phyloP scores from a whole-genome alignment of 2,888 invertebrate genomes.

The Andricus curvator region DNA sequence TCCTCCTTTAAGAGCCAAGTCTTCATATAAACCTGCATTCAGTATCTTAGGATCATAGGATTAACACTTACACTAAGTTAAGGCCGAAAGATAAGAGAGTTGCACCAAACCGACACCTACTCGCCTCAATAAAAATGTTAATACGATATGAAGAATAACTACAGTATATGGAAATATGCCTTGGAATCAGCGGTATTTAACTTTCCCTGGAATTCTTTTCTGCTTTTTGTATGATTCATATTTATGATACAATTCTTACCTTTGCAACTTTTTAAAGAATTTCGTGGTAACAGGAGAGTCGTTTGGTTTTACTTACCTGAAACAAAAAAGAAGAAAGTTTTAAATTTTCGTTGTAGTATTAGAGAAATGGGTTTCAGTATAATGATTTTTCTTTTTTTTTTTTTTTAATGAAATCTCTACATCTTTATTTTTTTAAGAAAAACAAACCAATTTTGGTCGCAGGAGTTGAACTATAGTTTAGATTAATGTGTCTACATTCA shows the following conservation, averaged over 20 bases:
- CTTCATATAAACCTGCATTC: constrained; percentile 13
- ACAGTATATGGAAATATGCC: neutral
- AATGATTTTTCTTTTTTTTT: too few relatives aligned
- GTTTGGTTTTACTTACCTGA: constrained; percentile 3
- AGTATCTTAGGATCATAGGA: constrained; percentile 28
- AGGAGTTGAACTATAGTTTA: too few relatives aligned
- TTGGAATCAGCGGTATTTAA: neutral
- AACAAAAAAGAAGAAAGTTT: neutral
- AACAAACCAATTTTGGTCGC: too few relatives aligned
- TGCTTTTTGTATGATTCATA: neutral
- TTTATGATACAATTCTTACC: neutral
- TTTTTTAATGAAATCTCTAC: too few relatives aligned
- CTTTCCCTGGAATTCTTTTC: constrained; percentile 10
- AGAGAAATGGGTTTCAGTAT: too few relatives aligned
- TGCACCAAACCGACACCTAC: constrained; percentile 1
- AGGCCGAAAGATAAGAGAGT: constrained; percentile 26
- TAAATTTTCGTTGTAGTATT: neutral
- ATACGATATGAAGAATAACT: constrained; percentile 6
- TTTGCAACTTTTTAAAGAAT: neutral
- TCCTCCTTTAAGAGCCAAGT: constrained; percentile 9
- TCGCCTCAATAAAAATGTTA: constrained; percentile 26
- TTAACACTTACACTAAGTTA: constrained; percentile 15
- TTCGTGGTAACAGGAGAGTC: too few relatives aligned
- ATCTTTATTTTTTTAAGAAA: too few relatives aligned
- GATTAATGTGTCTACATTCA: too few relatives aligned